These are phyloP conservation scores for Cirrhinus molitorella DNA, from an alignment of 2,797 vertebrate genomes.

Conservation along the genomic window DNA sequence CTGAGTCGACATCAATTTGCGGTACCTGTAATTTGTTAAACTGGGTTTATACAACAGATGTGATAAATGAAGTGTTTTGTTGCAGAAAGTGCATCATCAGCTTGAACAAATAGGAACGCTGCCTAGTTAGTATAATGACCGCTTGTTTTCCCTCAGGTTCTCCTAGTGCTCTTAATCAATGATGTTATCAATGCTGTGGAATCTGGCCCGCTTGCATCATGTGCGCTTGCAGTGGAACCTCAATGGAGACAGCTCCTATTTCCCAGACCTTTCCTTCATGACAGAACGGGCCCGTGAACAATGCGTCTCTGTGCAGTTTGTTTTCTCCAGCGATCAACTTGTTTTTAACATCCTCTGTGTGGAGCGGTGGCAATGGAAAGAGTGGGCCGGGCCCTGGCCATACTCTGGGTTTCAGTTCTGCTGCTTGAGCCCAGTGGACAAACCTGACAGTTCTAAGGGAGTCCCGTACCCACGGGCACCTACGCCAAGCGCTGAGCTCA, in stretches of 20 bases:
- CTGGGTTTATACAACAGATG: background rate
- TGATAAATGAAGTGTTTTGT: background rate
- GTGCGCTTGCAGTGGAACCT: conserved; percentile 4
- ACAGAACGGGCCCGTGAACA: conserved; percentile 52
- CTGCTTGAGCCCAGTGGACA: conserved; percentile 64
- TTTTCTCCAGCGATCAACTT: conserved; percentile 57
- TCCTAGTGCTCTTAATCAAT: conserved; percentile 32
- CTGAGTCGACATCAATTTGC: background rate
- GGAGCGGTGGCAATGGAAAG: conserved; percentile 71
- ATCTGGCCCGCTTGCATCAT: conserved; percentile 29
- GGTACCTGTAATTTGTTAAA: background rate
- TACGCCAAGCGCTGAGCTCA: conserved; percentile 66
- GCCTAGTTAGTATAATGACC: background rate
- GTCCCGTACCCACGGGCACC: conserved; percentile 58
- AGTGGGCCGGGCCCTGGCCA: conserved; percentile 54
- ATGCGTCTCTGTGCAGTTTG: conserved; percentile 61
- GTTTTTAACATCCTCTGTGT: conserved; percentile 56
- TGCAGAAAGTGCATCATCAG: background rate
- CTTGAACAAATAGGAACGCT: background rate
- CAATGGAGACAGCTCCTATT: conserved; percentile 46
- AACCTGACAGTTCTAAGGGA: conserved; percentile 60
- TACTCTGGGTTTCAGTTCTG: conserved; percentile 65
- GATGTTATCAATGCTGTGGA: conserved; percentile 41
- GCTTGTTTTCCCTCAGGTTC: conserved; percentile 3
- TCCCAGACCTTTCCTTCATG: conserved; percentile 50